Evolutionary conservation across 2,797 vertebrate species (phyloP), one percentile per base, ranked within the genome.

Genomic region (Intellagama lesueurii): DNA sequence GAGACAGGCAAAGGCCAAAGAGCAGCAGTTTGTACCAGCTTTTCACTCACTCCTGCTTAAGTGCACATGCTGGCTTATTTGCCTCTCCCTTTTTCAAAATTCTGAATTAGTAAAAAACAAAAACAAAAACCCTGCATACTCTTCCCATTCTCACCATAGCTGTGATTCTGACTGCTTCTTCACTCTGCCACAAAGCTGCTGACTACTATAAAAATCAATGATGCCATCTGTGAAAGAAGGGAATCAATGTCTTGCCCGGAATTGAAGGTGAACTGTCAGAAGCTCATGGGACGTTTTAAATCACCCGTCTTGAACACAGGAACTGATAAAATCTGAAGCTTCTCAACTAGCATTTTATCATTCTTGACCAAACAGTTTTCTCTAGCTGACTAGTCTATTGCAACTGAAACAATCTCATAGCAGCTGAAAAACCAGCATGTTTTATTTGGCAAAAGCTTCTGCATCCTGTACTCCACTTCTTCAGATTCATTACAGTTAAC

Each of bases 191-290:
- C 90, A 93, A 87, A 89, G n/a, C 40, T 92, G 95, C 92, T 80
- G 94, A 94, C 89, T 86, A 78, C 86, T 87, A 92, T 70, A 90
- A 87, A 92, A 80, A 92, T 32, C 91, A 60, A 28, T 47, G 90
- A 90, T 94, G 93, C 91, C 91, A 94, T 90, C 83, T 73, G 84
- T 82, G 91, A 94, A 94, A 84, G 35, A 86, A 79, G 56, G 28
- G 82, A 85, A 94, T 93, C 91, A 89, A 93, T 93, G 69, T 1
- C 80, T 92, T 84, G 85, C 82, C 91, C 81, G 87, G 87, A 94
- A 94, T 64, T 44, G 86, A 93, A 92, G 49, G 1, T 81, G 77
- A 93, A 28, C 22, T 92, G 78, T 35, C 85, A 90, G 88, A 56
- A 90, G 9, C 75, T 22, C 30, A 83, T 32, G 82, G 66, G 60